Conservation (phyloP, 2,888 invertebrate species). For the Limnephilus rhombicus region DNA sequence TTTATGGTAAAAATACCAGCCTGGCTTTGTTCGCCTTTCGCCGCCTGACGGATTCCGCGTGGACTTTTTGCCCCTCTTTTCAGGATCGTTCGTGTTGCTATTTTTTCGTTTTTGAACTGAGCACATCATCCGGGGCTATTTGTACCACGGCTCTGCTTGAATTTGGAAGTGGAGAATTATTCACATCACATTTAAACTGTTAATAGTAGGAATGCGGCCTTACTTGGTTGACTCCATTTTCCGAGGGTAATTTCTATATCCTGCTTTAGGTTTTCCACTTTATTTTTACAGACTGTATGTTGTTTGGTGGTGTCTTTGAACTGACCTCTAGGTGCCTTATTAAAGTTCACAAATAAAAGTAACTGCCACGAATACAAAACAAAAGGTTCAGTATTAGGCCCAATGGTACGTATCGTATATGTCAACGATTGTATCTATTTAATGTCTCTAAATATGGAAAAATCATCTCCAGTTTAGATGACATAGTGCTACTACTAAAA, state of each 20-base stretch:
- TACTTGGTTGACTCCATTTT: background rate
- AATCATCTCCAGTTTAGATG: too few species aligned
- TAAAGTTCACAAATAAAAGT: background rate
- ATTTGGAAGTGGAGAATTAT: constrained; percentile 12
- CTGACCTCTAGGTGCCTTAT: background rate
- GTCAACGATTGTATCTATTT: too few species aligned
- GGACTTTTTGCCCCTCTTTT: constrained; percentile 40
- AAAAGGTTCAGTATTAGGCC: too few species aligned
- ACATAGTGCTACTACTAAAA: too few species aligned
- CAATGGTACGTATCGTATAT: too few species aligned
- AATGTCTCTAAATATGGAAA: too few species aligned
- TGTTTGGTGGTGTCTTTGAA: background rate
- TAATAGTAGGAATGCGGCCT: background rate
- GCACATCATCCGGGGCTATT: constrained; percentile 33
- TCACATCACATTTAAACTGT: constrained; percentile 2
- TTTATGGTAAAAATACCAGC: constrained; percentile 55
- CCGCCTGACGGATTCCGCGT: constrained; percentile 56
- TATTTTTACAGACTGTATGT: background rate
- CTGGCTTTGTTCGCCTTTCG: constrained; percentile 44
- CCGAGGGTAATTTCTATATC: background rate
- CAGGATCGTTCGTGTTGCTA: constrained; percentile 47
- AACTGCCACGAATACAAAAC: too few species aligned
- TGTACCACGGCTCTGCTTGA: background rate
- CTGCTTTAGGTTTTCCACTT: background rate
- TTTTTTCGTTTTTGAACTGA: constrained; percentile 19